Evolutionary conservation across 2,888 invertebrate genomes (phyloP).

Genomic region (Buathra laborator): DNA sequence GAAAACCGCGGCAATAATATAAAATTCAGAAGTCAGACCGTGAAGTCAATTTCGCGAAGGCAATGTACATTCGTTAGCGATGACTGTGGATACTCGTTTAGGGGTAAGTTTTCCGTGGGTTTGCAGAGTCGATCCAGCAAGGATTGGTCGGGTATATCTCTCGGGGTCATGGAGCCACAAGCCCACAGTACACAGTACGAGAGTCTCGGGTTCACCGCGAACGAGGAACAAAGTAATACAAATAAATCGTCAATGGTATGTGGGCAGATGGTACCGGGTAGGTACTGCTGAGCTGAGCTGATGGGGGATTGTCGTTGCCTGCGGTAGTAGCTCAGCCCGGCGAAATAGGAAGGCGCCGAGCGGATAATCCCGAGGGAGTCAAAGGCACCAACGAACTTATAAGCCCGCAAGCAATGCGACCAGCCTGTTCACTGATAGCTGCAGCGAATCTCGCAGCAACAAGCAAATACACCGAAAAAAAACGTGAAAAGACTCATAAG

Average conservation of each 20-base stretch:
- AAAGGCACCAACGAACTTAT: conserved; percentile 52
- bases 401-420: conserved; percentile 27
- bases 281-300: conserved; percentile 65
- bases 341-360: conserved; percentile 54
- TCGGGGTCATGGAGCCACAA: conserved; percentile 36
- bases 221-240: conserved; percentile 76
- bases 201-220: conserved; percentile 67
- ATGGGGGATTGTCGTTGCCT: conserved; percentile 64
- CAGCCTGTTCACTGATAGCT: conserved; percentile 32
- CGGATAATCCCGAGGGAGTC: conserved; percentile 55
- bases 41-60: background rate
- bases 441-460: conserved; percentile 32
- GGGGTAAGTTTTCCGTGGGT: conserved; percentile 45
- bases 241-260: conserved; percentile 80
- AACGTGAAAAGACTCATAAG: conserved; percentile 9
- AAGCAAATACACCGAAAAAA: conserved; percentile 27
- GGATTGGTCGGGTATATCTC: conserved; percentile 40
- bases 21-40: background rate
- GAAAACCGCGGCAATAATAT: background rate
- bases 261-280: conserved; percentile 74
- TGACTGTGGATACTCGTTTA: conserved; percentile 39
- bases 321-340: conserved; percentile 22
- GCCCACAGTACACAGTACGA: conserved; percentile 23
- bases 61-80: conserved; percentile 24
- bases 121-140: conserved; percentile 36